Evolutionary conservation across 1,140 invertebrate species (phyloP).

Genomic region (Batillaria attramentaria): DNA sequence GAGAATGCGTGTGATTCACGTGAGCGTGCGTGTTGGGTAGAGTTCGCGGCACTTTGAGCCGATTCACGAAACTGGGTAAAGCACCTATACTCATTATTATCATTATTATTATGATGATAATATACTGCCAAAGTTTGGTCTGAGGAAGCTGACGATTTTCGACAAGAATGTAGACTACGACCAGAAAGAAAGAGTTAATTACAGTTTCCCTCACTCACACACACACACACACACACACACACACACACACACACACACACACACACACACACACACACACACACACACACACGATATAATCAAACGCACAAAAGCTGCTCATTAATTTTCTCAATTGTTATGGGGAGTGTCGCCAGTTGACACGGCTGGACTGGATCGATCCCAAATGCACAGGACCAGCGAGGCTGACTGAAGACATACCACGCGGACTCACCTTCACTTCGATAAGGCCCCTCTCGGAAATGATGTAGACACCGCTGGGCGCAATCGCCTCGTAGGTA

Average conservation of each 20-base stretch:
- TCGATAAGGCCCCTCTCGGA: slow-evolving; percentile 42
- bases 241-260: background rate
- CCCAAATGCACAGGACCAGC: background rate
- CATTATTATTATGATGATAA: background rate
- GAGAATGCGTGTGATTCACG: too few species aligned
- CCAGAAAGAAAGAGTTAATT: background rate
- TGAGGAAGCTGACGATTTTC: too few species aligned
- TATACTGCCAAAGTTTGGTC: background rate
- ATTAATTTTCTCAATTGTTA: background rate
- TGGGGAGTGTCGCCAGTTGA: background rate
- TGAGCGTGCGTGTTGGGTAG: too few species aligned
- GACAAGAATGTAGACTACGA: background rate
- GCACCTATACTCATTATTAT: too few species aligned
- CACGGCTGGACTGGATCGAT: background rate
- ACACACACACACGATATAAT: background rate
- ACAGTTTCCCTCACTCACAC: slow-evolving; percentile 48
- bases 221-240: slow-evolving; percentile 77
- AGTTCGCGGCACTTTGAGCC: too few species aligned
- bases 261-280: slow-evolving; percentile 8
- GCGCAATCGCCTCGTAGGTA: slow-evolving; percentile 35
- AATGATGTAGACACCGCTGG: slow-evolving; percentile 29
- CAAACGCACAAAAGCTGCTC: background rate
- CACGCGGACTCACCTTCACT: slow-evolving; percentile 38
- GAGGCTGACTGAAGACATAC: background rate
- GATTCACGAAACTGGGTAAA: too few species aligned